Conservation (phyloP, 2,888 invertebrate species). For the Pycnomerus fuliginosus region DNA sequence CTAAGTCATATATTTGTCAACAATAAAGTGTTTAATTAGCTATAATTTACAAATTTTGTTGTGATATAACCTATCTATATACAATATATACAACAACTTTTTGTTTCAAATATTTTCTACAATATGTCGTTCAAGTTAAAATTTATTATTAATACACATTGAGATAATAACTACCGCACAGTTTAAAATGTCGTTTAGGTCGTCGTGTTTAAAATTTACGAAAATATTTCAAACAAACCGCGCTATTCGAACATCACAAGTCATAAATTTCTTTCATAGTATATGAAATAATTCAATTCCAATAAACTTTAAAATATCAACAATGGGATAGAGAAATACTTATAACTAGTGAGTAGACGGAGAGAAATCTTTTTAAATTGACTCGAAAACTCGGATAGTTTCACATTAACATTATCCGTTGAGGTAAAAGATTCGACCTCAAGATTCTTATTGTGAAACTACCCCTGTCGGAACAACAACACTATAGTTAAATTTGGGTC, state of each 20-base stretch:
- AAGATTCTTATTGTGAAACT: background rate
- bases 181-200: slow-evolving; percentile 19
- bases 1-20: slow-evolving; percentile 49
- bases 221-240: slow-evolving; percentile 46
- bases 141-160: slow-evolving; percentile 22
- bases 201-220: slow-evolving; percentile 26
- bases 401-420: too few species aligned
- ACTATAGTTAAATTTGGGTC: slow-evolving; percentile 15
- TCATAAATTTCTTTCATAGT: slow-evolving; percentile 35
- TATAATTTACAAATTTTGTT: slow-evolving; percentile 51
- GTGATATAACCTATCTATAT: slow-evolving; percentile 42
- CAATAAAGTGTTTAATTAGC: slow-evolving; percentile 49
- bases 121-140: slow-evolving; percentile 20
- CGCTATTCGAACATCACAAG: slow-evolving; percentile 41
- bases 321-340: slow-evolving; percentile 49
- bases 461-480: slow-evolving; percentile 9
- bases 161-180: slow-evolving; percentile 22
- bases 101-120: slow-evolving; percentile 45
- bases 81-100: slow-evolving; percentile 47
- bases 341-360: slow-evolving; percentile 46
- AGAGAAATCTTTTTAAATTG: slow-evolving; percentile 50
- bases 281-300: slow-evolving; percentile 37
- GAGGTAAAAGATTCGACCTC: too few species aligned
- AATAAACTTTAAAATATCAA: slow-evolving; percentile 53
- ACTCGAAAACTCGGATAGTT: slow-evolving; percentile 37